A percentile compares a stretch with the other conserved stretches of the same genome.
phyloP scores from a whole-genome alignment of 2,113 vertebrate species.

The Proteles cristata region DNA sequence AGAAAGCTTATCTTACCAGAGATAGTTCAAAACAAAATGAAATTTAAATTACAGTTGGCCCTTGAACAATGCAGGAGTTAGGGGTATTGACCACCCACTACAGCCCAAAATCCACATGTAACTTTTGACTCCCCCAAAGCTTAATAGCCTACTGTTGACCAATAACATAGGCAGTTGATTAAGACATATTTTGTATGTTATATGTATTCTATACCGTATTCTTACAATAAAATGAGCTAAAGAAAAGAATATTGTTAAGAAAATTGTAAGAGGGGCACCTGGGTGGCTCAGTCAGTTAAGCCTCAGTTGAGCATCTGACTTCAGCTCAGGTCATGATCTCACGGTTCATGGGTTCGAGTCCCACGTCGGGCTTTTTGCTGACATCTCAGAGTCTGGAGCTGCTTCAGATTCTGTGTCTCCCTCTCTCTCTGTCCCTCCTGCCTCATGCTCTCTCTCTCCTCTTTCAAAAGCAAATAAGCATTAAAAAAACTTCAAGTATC shows the following conservation, averaged over 20 bases:
- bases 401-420: no score
- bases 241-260: background rate
- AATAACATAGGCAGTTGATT: background rate
- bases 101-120: background rate
- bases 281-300: no score
- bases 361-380: no score
- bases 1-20: background rate
- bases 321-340: no score
- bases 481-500: no score
- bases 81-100: rapidly evolving
- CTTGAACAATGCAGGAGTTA: background rate
- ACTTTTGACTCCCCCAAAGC: background rate
- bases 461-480: no score
- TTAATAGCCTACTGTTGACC: background rate
- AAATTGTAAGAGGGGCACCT: background rate
- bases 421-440: no score
- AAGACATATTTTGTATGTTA: background rate
- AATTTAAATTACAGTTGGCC: background rate
- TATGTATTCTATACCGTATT: background rate
- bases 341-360: no score
- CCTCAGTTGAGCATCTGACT: no score
- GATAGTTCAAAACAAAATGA: background rate
- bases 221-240: background rate
- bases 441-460: no score
- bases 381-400: no score